Conservation (phyloP, 2,888 invertebrate genomes). For the Aphodius sticticus region DNA sequence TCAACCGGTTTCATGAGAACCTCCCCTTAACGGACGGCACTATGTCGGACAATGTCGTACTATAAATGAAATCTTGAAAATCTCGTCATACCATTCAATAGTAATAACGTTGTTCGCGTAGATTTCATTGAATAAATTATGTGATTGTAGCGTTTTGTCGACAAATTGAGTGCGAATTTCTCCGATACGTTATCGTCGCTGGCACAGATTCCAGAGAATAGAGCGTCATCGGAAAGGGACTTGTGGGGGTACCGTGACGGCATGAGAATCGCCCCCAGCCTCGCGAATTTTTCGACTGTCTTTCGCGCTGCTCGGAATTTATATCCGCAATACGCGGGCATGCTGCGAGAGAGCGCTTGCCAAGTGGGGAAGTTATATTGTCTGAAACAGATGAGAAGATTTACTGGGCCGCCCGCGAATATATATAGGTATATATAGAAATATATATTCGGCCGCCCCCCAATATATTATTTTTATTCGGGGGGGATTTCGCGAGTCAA, state of each 20-base stretch:
- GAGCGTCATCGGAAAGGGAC: slow-evolving; percentile 1
- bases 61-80: no score
- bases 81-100: no score
- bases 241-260: neutral
- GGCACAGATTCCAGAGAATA: neutral
- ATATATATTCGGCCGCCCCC: slow-evolving; percentile 19
- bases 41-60: no score
- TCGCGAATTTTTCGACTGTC: slow-evolving; percentile 27
- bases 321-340: slow-evolving; percentile 19
- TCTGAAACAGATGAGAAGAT: slow-evolving; percentile 35
- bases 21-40: no score
- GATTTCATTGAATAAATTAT: no score
- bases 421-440: slow-evolving; percentile 9
- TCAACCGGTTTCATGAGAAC: no score
- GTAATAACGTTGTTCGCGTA: no score
- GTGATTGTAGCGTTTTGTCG: neutral
- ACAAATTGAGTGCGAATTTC: neutral
- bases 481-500: slow-evolving; percentile 21
- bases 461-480: slow-evolving; percentile 26
- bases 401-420: slow-evolving; percentile 27
- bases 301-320: slow-evolving; percentile 29
- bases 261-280: neutral
- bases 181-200: neutral
- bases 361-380: slow-evolving; percentile 34
- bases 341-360: slow-evolving; percentile 25